These are phyloP conservation scores for Bombus affinis DNA, from an alignment of 1,140 invertebrate species.

Conservation along the genomic window DNA sequence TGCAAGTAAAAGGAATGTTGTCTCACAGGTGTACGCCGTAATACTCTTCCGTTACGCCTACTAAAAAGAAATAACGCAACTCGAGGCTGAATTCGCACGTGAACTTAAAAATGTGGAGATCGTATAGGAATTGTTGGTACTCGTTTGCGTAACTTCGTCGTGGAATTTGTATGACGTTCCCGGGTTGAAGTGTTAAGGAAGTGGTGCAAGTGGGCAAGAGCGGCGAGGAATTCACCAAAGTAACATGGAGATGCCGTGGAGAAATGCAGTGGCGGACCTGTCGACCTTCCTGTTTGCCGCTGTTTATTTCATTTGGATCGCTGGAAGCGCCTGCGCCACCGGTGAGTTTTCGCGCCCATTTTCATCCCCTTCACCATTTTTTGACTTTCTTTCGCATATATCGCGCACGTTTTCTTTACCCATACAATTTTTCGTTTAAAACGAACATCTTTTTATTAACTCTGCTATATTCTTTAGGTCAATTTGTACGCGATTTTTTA, in stretches of 20 bases:
- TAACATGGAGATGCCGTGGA: slow-evolving; percentile 49
- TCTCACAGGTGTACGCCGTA: slow-evolving; percentile 43
- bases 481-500: background rate
- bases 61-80: slow-evolving; percentile 6
- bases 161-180: background rate
- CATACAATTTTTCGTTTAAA: background rate
- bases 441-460: background rate
- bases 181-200: slow-evolving; percentile 17
- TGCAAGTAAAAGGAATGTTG: slow-evolving; percentile 57
- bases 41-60: slow-evolving; percentile 43
- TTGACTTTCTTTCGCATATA: background rate
- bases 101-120: slow-evolving; percentile 48
- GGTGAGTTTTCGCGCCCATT: slow-evolving; percentile 62
- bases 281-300: slow-evolving; percentile 61
- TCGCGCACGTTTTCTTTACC: background rate
- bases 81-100: slow-evolving; percentile 25
- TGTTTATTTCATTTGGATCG: slow-evolving; percentile 62
- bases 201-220: slow-evolving; percentile 19
- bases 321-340: slow-evolving; percentile 56
- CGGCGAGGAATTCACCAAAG: slow-evolving; percentile 19
- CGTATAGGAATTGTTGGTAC: slow-evolving; percentile 30
- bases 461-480: background rate
- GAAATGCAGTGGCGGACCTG: slow-evolving; percentile 46
- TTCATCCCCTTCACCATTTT: slow-evolving; percentile 6
- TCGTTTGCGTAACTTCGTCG: slow-evolving; percentile 13